Base-by-base conservation (phyloP, 2,797 vertebrate genomes). In the Cetoscarus ocellatus region DNA sequence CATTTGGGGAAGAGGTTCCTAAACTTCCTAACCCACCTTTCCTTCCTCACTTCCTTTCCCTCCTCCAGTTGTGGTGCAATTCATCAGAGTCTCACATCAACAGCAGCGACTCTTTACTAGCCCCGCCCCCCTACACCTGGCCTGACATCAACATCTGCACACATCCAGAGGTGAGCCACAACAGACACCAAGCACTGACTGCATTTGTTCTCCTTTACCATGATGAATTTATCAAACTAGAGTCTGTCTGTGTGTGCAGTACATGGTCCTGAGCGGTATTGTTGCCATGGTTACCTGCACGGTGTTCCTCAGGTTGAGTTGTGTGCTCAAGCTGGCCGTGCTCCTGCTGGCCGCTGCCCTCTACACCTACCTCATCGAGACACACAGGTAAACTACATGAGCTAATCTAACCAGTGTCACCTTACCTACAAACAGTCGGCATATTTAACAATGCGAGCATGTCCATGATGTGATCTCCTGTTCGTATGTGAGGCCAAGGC, bases 251-350 rank as follows among this genome's bases (percentile, higher is more conserved):
- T 50, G 10, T 50, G 17, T 0, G 7, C 62, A 83, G 82, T 82
- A 65, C 61, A 56, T 73, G 77, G 60, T 84, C 60, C 68, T 82
- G 59, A 87, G 85, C 1, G 72, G 62, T 0, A 74, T 85, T 44
- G 80, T 85, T 9, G 81, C 86, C 55, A 82, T 80, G 81, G 81
- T 80, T 53, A 84, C 77, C 44, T 82, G 83, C 0, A 72, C 72
- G 0, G 78, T 80, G 39, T 86, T 85, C 77, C 80, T 87, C 36
- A 36, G 82, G 68, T 14, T 84, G 60, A 84, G 75, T 7, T 81
- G 72, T 1, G 52, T 73, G 48, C 10, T 73, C 57, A 84, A 86
- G 65, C 55, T 85, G 10, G 74, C 55, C 0, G 42, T 80, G 18
- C 64, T 84, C 11, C 67, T 86, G 51, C 34, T 86, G 65, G 62